A percentile compares a stretch with the other conserved stretches of the same genome.
Conservation (phyloP, 2,113 vertebrate genomes). For the Heloderma charlesbogerti region DNA sequence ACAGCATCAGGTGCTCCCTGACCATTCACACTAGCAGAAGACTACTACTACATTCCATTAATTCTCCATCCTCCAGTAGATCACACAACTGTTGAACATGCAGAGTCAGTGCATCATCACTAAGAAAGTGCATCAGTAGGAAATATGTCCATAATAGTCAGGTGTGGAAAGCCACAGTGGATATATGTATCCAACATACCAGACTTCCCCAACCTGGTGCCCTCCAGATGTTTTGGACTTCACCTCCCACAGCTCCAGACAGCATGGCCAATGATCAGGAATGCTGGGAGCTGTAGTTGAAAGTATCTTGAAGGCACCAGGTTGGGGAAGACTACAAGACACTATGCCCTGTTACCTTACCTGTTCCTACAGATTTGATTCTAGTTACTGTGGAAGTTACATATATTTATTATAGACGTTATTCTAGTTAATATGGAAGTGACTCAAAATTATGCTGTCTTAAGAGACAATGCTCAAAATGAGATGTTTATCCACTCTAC, state of each 20-base stretch:
- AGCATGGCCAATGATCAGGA: too few relatives aligned
- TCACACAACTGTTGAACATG: neutral
- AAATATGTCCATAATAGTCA: neutral
- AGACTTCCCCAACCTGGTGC: too few relatives aligned
- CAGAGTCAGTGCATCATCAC: neutral
- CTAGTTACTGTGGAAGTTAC: neutral
- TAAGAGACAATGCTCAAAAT: neutral
- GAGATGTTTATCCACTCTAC: neutral
- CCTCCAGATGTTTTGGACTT: too few relatives aligned
- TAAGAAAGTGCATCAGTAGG: neutral
- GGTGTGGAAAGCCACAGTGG: neutral
- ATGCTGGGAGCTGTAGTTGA: too few relatives aligned
- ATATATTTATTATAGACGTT: conserved; percentile 20
- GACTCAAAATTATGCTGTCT: neutral
- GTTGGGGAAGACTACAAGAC: too few relatives aligned
- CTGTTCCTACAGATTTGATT: neutral
- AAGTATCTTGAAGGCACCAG: too few relatives aligned
- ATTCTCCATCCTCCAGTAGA: neutral
- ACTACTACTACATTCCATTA: neutral
- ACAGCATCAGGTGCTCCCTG: neutral
- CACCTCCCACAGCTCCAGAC: too few relatives aligned
- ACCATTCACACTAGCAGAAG: too few relatives aligned
- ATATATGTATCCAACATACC: neutral
- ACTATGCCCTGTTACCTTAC: neutral
- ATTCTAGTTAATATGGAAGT: neutral